Evolutionary conservation across 2,113 vertebrate species (phyloP).

Genomic region (Labeo rohita): DNA sequence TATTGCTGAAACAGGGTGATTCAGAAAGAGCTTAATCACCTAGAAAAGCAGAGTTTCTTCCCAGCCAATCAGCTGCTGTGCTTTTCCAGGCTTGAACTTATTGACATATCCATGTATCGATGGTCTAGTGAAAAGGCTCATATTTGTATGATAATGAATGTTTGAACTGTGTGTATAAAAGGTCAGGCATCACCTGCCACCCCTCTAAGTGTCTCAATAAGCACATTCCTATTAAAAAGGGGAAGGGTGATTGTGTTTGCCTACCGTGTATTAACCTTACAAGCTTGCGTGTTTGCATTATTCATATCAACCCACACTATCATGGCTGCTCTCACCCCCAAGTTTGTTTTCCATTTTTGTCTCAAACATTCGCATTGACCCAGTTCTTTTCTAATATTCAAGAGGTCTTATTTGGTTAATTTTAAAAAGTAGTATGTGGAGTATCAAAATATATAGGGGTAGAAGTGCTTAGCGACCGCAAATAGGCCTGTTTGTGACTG

Average conservation of each 20-base stretch:
- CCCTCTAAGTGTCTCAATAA: constrained; percentile 49
- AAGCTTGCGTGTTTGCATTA: constrained; percentile 50
- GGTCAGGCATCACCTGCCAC: constrained; percentile 57
- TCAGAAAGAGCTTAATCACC: constrained; percentile 21
- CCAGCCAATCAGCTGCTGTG: constrained; percentile 38
- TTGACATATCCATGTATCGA: constrained; percentile 59
- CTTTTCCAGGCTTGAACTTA: constrained; percentile 48
- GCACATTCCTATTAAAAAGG: constrained; percentile 55
- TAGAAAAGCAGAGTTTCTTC: constrained; percentile 16
- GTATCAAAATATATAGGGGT: not conserved
- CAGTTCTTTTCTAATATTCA: constrained; percentile 11
- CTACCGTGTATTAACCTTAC: constrained; percentile 49
- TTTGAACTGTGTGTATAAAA: constrained; percentile 54
- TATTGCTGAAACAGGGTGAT: constrained; percentile 24
- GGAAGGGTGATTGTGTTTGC: constrained; percentile 54
- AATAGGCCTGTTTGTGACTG: constrained; percentile 37
- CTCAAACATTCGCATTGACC: constrained; percentile 41
- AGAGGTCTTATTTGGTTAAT: constrained; percentile 36
- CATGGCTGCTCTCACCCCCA: constrained; percentile 27
- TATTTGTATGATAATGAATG: constrained; percentile 58
- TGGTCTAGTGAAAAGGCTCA: constrained; percentile 43
- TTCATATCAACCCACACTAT: constrained; percentile 46
- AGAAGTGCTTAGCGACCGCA: constrained; percentile 28
- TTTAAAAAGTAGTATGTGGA: constrained; percentile 16
- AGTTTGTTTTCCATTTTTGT: constrained; percentile 31